phyloP scores from a whole-genome alignment of 1,140 invertebrate species.

The Ostrea denselamellosa region DNA sequence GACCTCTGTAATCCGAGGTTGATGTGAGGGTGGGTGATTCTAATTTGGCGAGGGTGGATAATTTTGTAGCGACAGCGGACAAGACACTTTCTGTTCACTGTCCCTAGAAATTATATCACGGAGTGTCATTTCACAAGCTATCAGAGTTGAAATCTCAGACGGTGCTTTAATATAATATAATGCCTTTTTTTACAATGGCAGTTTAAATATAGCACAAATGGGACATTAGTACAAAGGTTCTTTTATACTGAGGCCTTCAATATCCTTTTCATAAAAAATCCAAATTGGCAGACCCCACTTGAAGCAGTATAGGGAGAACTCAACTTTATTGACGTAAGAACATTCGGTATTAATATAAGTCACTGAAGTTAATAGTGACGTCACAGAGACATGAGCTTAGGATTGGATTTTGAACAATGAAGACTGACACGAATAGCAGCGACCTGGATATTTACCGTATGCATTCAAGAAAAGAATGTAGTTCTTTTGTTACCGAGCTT shows the following conservation, averaged over 20 bases:
- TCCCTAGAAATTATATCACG: not conserved
- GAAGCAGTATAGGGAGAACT: not conserved
- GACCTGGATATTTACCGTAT: not conserved
- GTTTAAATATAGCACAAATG: not conserved
- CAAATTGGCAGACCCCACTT: not conserved
- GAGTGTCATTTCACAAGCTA: not conserved
- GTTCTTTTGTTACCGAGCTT: not conserved
- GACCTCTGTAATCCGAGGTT: not conserved
- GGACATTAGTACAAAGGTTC: not conserved
- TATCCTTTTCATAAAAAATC: not conserved
- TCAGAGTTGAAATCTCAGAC: constrained; percentile 12
- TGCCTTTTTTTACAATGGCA: not conserved
- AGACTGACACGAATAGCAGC: not conserved
- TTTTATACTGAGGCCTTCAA: not conserved
- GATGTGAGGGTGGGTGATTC: not conserved
- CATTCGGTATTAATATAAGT: not conserved
- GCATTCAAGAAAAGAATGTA: not conserved
- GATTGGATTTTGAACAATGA: not conserved
- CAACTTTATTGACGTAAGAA: not conserved
- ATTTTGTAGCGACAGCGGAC: not conserved
- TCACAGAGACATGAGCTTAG: not conserved
- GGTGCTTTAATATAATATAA: not conserved
- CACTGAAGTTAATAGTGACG: not conserved
- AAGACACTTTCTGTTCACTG: not conserved
- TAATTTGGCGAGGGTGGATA: constrained; percentile 14